Evolutionary conservation across 1,140 invertebrate genomes (phyloP).

Genomic region (Cryptotermes secundus): DNA sequence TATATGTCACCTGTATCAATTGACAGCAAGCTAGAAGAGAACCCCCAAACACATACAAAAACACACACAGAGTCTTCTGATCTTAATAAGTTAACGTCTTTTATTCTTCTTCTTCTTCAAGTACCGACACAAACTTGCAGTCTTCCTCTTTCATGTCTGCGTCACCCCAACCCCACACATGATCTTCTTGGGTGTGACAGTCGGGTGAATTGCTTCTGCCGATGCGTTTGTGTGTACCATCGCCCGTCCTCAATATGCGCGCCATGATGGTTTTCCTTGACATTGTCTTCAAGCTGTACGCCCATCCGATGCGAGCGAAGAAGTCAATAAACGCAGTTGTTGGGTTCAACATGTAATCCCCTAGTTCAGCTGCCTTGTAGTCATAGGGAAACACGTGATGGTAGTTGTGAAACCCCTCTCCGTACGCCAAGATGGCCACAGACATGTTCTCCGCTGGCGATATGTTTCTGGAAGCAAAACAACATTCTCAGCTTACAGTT

Average conservation of each 20-base stretch:
- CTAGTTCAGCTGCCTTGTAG: slow-evolving; percentile 50
- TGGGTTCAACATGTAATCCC: neutral
- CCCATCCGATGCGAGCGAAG: slow-evolving; percentile 6
- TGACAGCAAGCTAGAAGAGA: too few relatives aligned
- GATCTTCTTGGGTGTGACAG: neutral
- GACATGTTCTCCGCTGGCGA: slow-evolving; percentile 50
- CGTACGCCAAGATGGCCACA: slow-evolving; percentile 50
- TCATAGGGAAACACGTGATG: slow-evolving; percentile 62
- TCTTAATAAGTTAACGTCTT: too few relatives aligned
- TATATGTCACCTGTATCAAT: too few relatives aligned
- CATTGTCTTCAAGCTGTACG: neutral
- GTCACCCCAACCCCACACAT: neutral
- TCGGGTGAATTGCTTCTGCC: neutral
- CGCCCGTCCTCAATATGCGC: neutral
- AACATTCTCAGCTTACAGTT: neutral
- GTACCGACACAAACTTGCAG: neutral
- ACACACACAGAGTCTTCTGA: too few relatives aligned
- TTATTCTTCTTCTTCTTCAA: too few relatives aligned
- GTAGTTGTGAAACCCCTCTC: slow-evolving; percentile 62
- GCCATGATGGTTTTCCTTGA: neutral
- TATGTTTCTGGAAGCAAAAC: neutral
- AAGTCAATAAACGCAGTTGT: slow-evolving; percentile 8
- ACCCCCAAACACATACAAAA: too few relatives aligned
- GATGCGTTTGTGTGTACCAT: neutral
- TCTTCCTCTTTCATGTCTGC: neutral